Evolutionary conservation across 2,113 vertebrate species (phyloP), one percentile per base, ranked within the genome.

Genomic region (Podocnemis expansa): DNA sequence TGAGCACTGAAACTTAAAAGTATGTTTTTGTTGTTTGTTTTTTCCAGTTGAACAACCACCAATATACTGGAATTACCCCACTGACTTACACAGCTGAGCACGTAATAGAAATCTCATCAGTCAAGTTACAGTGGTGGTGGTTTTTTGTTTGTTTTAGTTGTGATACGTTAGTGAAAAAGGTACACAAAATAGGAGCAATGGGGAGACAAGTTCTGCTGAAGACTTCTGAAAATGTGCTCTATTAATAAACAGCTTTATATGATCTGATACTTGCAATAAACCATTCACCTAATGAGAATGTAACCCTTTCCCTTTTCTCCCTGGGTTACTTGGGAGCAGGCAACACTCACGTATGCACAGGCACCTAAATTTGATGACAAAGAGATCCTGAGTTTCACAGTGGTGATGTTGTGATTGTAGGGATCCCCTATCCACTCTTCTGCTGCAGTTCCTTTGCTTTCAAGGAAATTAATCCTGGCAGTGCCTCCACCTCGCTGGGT

Each of bases 1-100:
- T 73, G 87, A 91, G 84, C 67, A 43, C 25, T 79, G 85, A 93
- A 91, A 90, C 76, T 85, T 17, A 85, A 93, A 45, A 78, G 49
- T 10, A 55, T 14, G 27, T 80, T 83, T 54, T n/a, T 67, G 9
- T 67, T 34, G 13, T 63, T 63, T 63, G 13, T 16, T 63, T 60
- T 55, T 51, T 85, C 29, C 52, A 41, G 45, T 60, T 92, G 60
- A 49, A 58, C 34, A 85, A 76, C 85, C 58, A 52, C 41, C 85
- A 31, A 31, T 22, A 43, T 90, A 52, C 55, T 89, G n/a, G 22
- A 63, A 56, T 89, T 56, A 41, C 38, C 24, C 67, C 22, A 73
- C 17, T 78, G 54, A 27, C 8, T 89, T 76, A 83, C 10, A 78
- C 0, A 47, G 80, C 78, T 55, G 25, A 6, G 31, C 78, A 51